Conservation (phyloP, 2,797 vertebrate genomes). For the Brachyalestes nurse region DNA sequence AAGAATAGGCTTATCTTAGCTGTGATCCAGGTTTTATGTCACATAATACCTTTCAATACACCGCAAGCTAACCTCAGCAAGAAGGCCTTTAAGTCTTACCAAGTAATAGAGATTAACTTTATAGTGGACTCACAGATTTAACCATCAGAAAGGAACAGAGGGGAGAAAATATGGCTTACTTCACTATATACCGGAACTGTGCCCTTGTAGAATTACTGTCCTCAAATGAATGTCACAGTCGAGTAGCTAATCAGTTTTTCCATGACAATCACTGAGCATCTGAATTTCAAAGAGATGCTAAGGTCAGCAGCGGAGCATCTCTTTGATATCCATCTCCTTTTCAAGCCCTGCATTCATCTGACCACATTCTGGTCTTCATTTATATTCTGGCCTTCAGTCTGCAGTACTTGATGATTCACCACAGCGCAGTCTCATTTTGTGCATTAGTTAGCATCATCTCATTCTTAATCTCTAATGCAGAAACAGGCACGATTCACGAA, state of each 20-base stretch:
- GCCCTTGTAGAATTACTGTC: background rate
- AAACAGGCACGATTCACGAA: conserved; percentile 3
- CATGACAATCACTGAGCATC: conserved; percentile 42
- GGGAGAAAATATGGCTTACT: background rate
- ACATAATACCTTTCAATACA: too few species aligned
- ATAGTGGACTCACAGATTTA: background rate
- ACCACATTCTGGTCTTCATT: conserved; percentile 34
- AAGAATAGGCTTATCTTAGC: too few species aligned
- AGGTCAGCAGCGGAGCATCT: conserved; percentile 25
- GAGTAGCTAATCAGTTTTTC: conserved; percentile 51
- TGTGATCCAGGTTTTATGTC: too few species aligned
- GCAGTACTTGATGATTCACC: conserved; percentile 27
- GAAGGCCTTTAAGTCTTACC: too few species aligned
- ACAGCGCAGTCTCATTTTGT: conserved; percentile 23
- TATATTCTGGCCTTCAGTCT: conserved; percentile 32
- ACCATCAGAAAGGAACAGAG: background rate
- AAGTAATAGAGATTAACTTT: too few species aligned
- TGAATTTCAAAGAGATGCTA: conserved; percentile 47
- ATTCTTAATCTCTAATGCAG: conserved; percentile 3
- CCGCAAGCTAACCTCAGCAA: too few species aligned
- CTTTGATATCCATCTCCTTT: conserved; percentile 41
- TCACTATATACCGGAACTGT: background rate
- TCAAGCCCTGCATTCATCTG: conserved; percentile 38
- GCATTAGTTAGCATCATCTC: conserved; percentile 17
- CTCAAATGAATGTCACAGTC: conserved; percentile 34